phyloP scores from a whole-genome alignment of 2,888 invertebrate species.

The Lasioglossum villosulum region DNA sequence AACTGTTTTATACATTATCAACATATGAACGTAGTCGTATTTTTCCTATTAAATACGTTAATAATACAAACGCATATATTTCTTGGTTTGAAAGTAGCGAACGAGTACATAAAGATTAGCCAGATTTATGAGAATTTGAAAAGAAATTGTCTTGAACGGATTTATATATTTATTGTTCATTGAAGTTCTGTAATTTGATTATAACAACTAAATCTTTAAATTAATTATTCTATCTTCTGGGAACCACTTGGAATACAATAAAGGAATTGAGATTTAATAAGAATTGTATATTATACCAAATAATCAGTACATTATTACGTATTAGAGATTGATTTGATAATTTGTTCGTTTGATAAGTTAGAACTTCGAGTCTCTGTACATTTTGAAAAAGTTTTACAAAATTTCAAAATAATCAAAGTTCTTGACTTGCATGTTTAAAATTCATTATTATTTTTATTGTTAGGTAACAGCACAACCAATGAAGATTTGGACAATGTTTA shows the following conservation, averaged over 20 bases:
- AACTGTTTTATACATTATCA: not conserved
- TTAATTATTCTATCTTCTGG: not conserved
- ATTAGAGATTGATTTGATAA: not conserved
- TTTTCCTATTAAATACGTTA: not conserved
- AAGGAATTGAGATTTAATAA: not conserved
- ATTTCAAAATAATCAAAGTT: not conserved
- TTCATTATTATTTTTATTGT: constrained; percentile 18
- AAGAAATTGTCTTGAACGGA: not conserved
- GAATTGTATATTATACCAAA: not conserved
- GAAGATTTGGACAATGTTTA: constrained; percentile 88
- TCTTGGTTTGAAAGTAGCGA: not conserved
- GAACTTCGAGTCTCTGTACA: not conserved
- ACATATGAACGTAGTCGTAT: not conserved
- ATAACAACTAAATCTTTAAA: not conserved
- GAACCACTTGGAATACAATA: not conserved
- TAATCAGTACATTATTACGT: not conserved
- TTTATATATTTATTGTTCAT: not conserved
- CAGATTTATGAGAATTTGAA: not conserved
- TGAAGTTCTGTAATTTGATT: not conserved
- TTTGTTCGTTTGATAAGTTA: not conserved
- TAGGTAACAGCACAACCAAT: constrained; percentile 77
- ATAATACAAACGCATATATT: not conserved
- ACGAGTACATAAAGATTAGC: not conserved
- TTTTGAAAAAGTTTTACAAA: too few species aligned
- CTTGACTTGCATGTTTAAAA: not conserved